These are phyloP conservation scores for Eristalinus sepulchralis DNA, from an alignment of 2,888 invertebrate genomes.

Conservation along the genomic window DNA sequence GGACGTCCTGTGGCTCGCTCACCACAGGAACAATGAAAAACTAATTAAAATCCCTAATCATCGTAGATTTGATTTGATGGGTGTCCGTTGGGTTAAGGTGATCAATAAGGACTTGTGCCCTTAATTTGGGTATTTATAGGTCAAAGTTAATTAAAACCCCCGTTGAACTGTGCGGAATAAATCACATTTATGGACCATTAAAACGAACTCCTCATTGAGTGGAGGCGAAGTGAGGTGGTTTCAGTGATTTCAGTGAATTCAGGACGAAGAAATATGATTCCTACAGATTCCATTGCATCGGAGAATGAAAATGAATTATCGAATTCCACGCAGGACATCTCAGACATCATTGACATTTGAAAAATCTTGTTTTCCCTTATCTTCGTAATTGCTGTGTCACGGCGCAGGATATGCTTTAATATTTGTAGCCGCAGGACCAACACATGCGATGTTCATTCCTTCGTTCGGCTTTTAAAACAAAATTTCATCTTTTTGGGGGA, in stretches of 20 bases:
- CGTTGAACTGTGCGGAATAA: slow-evolving; percentile 6
- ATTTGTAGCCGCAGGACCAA: neutral
- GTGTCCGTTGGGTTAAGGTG: neutral
- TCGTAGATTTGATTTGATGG: neutral
- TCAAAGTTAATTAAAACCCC: slow-evolving; percentile 29
- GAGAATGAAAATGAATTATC: neutral
- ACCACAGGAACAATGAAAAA: neutral
- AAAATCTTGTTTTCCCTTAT: neutral
- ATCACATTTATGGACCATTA: slow-evolving; percentile 16
- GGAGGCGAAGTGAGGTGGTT: neutral
- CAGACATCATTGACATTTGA: neutral
- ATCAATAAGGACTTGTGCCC: neutral
- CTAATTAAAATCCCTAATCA: slow-evolving; percentile 5
- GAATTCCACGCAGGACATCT: neutral
- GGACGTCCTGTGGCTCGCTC: neutral
- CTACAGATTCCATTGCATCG: neutral
- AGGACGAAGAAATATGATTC: neutral
- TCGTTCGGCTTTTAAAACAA: neutral
- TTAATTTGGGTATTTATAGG: neutral
- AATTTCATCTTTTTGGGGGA: neutral
- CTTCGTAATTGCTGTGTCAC: neutral
- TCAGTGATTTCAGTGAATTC: neutral
- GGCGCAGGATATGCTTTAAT: neutral
- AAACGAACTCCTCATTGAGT: neutral
- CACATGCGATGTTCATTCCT: neutral